Base-by-base conservation (phyloP, 35 echinoderm and acorn worm genomes). In the Lytechinus variegatus region DNA sequence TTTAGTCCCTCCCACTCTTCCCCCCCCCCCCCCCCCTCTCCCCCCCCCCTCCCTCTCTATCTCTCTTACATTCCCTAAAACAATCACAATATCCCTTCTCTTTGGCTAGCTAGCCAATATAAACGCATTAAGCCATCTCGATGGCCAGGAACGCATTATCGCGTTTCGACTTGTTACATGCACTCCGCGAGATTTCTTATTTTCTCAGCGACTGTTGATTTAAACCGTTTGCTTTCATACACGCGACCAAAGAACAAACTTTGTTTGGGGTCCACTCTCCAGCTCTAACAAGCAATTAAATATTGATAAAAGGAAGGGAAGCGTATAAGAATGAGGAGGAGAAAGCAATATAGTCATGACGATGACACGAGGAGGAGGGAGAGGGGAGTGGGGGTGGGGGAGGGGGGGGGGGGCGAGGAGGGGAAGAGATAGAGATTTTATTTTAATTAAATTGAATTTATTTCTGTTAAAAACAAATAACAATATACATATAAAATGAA, bases 161-260 rank as follows among this genome's bases (percentile, higher is more conserved):
- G 57, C 92, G 28, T 93, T 57, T 54, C 92, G 52, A 57, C 54
- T 54, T 93, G 92, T 93, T 93, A 93, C 92, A 93, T 27, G 92
- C 16, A 54, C 33, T 44, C 33, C 33, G 54, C 53, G 12, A 11
- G 92, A 54, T 54, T 19, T 54, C 13, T 93, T 93, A 57, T 93
- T 93, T 54, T 93, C 52, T 93, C 92, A 93, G 92, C 92, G 55
- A 93, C 55, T 93, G 92, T 93, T 93, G 92, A 93, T 93, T 93
- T 57, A 93, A 57, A 54, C 21, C 53, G 53, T 54, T 54, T 90
- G 29, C 52, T 90, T 21, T 90, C 88, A 44, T 54, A 44, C 88
- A 54, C 88, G 27, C 52, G 88, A 90, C 88, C 27, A 44, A 90
- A 90, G 13, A 90, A 90, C 88, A 90, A 90, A 90, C 28, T 52